Base-by-base conservation (phyloP, 2,888 invertebrate genomes). In the Nowickia ferox region DNA sequence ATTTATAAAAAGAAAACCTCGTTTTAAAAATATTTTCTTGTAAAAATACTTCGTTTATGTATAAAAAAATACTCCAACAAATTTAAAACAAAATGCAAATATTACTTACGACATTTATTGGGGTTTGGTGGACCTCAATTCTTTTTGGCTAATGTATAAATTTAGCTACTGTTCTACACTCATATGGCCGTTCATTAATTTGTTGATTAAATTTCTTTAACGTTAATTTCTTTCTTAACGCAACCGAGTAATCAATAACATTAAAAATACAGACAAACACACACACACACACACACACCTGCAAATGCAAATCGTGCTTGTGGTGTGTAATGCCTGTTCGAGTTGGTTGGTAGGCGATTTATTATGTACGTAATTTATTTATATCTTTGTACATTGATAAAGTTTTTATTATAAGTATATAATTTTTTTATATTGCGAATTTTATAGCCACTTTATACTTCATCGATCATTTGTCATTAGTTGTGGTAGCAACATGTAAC, bases 401-500 rank as follows among this genome's bases (percentile, higher is more conserved):
- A 9, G 40, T 48, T 48, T 76, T 51, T 78, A 72, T 63, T 15
- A 40, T 6, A 53, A 38, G 3, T 48, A 17, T 19, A 9, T 17
- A 10, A 6, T 53, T 53, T n/a, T 44, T 11, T 10, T n/a, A 44
- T 79, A 76, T 72, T 57, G 59, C 42, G 63, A 71, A 48, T 68
- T 77, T 79, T 69, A 51, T 75, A 46, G 72, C 66, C 72, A 72
- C 30, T 84, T 74, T 69, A 69, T 51, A 72, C 78, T 79, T 65
- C 69, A 75, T 78, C 82, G 78, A 82, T 85, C 85, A 85, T 85
- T 85, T 85, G 78, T 82, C 65, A 61, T 68, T n/a, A 17, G 63
- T 22, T 79, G 63, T 51, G 63, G 61, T 53, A 61, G 44, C 71
- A 69, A 71, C 44, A 71, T 63, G 38, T 79, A 71, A 63, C 71